phyloP scores from a whole-genome alignment of 2,888 invertebrate genomes.

The Andrena hattorfiana region DNA sequence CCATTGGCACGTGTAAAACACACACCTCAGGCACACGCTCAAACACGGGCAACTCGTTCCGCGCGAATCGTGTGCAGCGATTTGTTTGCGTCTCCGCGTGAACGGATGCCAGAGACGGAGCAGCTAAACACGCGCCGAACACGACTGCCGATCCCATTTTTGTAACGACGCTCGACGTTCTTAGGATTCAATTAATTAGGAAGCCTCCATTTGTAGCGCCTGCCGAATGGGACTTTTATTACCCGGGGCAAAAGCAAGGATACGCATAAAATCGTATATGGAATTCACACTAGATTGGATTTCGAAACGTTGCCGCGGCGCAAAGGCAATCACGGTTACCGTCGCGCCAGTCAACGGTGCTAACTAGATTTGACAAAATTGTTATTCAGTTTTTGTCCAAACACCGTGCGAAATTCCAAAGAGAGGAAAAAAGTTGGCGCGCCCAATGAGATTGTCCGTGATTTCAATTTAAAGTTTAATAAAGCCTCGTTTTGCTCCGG shows the following conservation, averaged over 20 bases:
- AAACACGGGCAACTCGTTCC: slow-evolving; percentile 49
- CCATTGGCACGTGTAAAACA: slow-evolving; percentile 66
- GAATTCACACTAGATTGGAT: slow-evolving; percentile 52
- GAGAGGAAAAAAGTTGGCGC: slow-evolving; percentile 20
- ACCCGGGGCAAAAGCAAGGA: neutral
- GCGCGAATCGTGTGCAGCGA: slow-evolving; percentile 41
- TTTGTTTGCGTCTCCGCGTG: slow-evolving; percentile 62
- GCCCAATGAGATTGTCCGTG: slow-evolving; percentile 30
- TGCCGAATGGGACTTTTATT: too few species aligned
- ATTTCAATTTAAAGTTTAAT: slow-evolving; percentile 46
- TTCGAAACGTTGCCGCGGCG: slow-evolving; percentile 35
- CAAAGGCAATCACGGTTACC: slow-evolving; percentile 45
- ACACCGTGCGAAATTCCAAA: slow-evolving; percentile 5
- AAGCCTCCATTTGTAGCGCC: too few species aligned
- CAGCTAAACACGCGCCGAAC: too few species aligned
- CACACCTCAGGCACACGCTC: slow-evolving; percentile 35
- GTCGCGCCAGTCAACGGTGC: slow-evolving; percentile 43
- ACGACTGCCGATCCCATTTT: too few species aligned
- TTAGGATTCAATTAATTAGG: too few species aligned
- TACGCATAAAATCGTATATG: slow-evolving; percentile 32
- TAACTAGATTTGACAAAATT: slow-evolving; percentile 58
- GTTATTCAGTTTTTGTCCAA: slow-evolving; percentile 54
- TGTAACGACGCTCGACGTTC: too few species aligned
- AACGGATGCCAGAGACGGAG: slow-evolving; percentile 40
- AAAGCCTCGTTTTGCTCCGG: slow-evolving; percentile 22